Evolutionary conservation across 2,797 vertebrate species (phyloP), one percentile per base, ranked within the genome.

Genomic region (Rhodeus uyekii): DNA sequence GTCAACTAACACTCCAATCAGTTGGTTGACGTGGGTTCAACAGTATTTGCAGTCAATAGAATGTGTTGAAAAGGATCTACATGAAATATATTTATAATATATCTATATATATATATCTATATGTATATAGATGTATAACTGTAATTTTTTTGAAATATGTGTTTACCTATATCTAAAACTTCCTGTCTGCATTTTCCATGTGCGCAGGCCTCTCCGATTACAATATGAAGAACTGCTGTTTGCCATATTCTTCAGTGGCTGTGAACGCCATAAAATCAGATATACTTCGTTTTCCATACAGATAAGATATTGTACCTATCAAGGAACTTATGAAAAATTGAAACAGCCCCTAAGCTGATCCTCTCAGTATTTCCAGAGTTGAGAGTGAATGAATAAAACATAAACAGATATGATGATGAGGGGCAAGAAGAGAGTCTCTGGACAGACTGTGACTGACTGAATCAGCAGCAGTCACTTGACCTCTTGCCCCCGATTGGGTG

Each of bases 361-460:
- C 80, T 58, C 74, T 88, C 73, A 74, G 69, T 83, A 83, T 86
- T 80, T 68, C 68, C 69, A 87, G 87, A 85, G 75, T 85, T 85
- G 82, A 84, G 87, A 64, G 71, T 61, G 29, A 53, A 91, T 92
- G 83, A 92, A 92, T 91, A 91, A 90, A 89, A 90, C 87, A 92
- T 91, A 39, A 84, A 86, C 86, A 88, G 84, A 89, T 86, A 89
- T 85, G 83, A 88, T 86, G 81, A 91, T 91, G 78, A 84, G 72
- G 80, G 60, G 18, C 68, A 85, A 72, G 74, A 81, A 75, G 81
- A 80, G 85, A 89, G 53, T 87, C 73, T 85, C 29, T 60, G 60
- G 85, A 89, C 82, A 80, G n/a, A 65, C 42, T 74, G 18, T 24
- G 82, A 42, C 68, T 75, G 19, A 78, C 39, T 63, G 84, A 76